Base-by-base conservation (phyloP, 2,888 invertebrate species). In the Cosmorhoe ocellata region DNA sequence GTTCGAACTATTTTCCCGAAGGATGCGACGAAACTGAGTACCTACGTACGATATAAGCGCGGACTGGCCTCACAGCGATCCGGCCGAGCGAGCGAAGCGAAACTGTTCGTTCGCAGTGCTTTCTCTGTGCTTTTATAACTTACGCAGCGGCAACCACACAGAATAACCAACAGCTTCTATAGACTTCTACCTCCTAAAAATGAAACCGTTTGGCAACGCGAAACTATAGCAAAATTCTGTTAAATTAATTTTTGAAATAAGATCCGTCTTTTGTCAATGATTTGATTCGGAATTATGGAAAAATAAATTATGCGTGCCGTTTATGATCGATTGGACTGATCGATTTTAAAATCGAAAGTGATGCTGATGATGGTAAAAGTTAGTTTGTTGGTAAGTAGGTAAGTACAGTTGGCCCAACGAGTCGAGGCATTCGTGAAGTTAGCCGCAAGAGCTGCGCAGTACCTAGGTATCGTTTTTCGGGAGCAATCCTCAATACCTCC, bases 51-150 rank as follows among this genome's bases (percentile, higher is more conserved):
- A 70, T 69, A 69, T 5, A 81, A 75, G 75, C 83, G 81, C 75
- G 74, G 72, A 69, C 66, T 69, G 43, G 51, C 56, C 70, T 68
- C 62, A 68, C 74, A 66, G 65, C 63, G 60, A 67, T 37, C 37
- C 59, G 66, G 69, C 66, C 71, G 67, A 59, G 57, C 67, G 67
- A 62, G 66, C 66, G 70, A 61, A 66, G 67, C 71, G 62, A 66
- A 67, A 79, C 81, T 81, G 81, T 79, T 79, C 72, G 76, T 46
- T 59, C 74, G 74, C 67, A 66, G 76, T 76, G 86, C 89, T 89
- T 89, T 90, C 89, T 84, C 89, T 76, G 53, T 73, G 71, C 83
- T 87, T n/a, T 85, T 90, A 90, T 90, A 89, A 86, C 79, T 71
- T 81, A 79, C 69, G 64, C 49, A 59, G 55, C 54, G 59, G 58